phyloP scores from a whole-genome alignment of 2,888 invertebrate genomes.

The Lymantria monacha region DNA sequence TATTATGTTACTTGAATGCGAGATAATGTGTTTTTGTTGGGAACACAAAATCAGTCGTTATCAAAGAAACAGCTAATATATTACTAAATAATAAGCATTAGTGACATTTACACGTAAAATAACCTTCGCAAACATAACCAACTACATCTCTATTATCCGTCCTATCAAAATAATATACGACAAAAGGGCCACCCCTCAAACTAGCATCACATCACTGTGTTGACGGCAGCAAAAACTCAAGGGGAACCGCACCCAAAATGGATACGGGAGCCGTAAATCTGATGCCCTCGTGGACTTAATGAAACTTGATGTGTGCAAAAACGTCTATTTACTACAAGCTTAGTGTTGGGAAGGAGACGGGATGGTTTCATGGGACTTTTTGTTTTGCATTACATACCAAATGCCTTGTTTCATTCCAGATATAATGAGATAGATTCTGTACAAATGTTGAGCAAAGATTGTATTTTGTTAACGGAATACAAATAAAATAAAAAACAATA shows the following conservation, averaged over 20 bases:
- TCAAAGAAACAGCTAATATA: no score
- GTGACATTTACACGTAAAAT: no score
- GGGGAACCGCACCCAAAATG: background rate
- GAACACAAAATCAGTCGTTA: no score
- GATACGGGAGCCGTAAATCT: slow-evolving; percentile 14
- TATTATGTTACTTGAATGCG: no score
- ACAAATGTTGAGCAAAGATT: no score
- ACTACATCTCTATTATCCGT: background rate
- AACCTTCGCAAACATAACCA: background rate
- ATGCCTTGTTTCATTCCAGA: background rate
- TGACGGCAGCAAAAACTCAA: slow-evolving; percentile 13
- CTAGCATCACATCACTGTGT: background rate
- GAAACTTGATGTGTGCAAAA: slow-evolving; percentile 31
- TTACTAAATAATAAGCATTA: no score
- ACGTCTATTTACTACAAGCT: slow-evolving; percentile 15
- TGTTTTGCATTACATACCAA: background rate
- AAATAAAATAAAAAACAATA: no score
- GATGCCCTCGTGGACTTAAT: slow-evolving; percentile 24
- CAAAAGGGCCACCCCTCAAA: slow-evolving; percentile 2
- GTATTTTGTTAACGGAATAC: no score
- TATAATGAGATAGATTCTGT: no score
- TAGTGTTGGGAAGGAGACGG: slow-evolving; percentile 12
- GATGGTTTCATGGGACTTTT: background rate
- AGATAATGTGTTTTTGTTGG: no score
- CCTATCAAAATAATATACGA: slow-evolving; percentile 4